These are phyloP conservation scores for Brachionus plicatilis DNA, from an alignment of 1,140 invertebrate species.

Conservation along the genomic window DNA sequence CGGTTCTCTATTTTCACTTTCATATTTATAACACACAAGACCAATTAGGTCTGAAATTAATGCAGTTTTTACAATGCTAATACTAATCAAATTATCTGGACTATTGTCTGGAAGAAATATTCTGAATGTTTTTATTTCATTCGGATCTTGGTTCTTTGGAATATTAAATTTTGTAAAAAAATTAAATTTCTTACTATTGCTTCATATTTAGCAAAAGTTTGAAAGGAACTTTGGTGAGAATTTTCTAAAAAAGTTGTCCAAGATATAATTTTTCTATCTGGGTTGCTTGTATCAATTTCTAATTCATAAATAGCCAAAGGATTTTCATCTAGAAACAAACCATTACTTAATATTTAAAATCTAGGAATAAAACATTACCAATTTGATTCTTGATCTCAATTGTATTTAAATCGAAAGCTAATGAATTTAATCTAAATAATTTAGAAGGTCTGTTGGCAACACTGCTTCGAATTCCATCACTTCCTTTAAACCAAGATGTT, in stretches of 20 bases:
- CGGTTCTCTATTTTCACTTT: background rate
- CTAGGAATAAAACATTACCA: background rate
- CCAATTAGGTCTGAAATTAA: conserved; percentile 10
- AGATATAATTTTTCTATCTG: background rate
- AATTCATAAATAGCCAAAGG: background rate
- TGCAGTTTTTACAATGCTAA: background rate
- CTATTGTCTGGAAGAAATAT: background rate
- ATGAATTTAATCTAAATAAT: background rate
- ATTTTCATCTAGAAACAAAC: background rate
- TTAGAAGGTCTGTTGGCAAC: background rate
- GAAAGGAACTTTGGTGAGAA: background rate
- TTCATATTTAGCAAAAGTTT: conserved; percentile 1
- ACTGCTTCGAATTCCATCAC: background rate
- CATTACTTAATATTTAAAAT: background rate
- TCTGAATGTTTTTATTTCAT: background rate
- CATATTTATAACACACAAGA: background rate
- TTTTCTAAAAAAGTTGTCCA: background rate
- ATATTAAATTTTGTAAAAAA: background rate
- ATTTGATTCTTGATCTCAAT: background rate
- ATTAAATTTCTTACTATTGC: background rate
- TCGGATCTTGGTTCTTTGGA: background rate
- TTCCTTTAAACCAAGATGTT: background rate
- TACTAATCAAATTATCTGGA: background rate
- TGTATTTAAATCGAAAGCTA: background rate
- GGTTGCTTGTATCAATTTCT: background rate